Evolutionary conservation across 2,888 invertebrate genomes (phyloP).

Genomic region (Drosophila limbata): DNA sequence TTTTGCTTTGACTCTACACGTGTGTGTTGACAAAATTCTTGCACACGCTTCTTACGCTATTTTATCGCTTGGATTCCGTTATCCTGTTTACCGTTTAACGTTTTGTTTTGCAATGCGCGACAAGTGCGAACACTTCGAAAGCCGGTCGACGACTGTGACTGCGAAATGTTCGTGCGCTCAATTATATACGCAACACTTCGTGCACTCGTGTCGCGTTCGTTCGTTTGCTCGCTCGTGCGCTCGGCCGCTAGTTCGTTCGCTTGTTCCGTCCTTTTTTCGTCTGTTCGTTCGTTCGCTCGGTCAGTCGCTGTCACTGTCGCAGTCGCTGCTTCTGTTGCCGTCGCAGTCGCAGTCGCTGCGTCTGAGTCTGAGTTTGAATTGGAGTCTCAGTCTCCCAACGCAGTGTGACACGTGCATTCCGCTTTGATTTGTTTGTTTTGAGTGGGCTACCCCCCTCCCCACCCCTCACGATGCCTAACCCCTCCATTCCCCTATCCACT

Average conservation of each 20-base stretch:
- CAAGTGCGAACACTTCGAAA: conserved; percentile 64
- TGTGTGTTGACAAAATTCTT: conserved; percentile 62
- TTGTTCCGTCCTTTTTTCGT: neutral
- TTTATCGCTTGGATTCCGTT: conserved; percentile 7
- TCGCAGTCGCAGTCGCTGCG: neutral
- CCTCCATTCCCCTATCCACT: no score
- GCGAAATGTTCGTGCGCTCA: conserved; percentile 57
- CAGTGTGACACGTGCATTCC: conserved; percentile 55
- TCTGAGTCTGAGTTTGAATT: conserved; percentile 15
- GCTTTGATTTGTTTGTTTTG: conserved; percentile 68
- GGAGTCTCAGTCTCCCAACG: conserved; percentile 21
- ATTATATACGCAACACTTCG: conserved; percentile 52
- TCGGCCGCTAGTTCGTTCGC: neutral
- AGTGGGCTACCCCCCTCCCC: conserved; percentile 33
- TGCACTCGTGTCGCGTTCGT: conserved; percentile 35
- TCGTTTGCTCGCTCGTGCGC: neutral
- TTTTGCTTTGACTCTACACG: conserved; percentile 48
- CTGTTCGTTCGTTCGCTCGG: neutral
- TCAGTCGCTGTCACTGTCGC: conserved; percentile 14
- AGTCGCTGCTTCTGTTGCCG: conserved; percentile 9
- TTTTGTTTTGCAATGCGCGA: conserved; percentile 25
- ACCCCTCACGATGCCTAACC: neutral
- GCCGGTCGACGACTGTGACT: conserved; percentile 76
- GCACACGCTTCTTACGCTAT: conserved; percentile 43
- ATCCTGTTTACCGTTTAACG: conserved; percentile 2